Conservation (phyloP, 2,113 vertebrate species). For the Sialia sialis region DNA sequence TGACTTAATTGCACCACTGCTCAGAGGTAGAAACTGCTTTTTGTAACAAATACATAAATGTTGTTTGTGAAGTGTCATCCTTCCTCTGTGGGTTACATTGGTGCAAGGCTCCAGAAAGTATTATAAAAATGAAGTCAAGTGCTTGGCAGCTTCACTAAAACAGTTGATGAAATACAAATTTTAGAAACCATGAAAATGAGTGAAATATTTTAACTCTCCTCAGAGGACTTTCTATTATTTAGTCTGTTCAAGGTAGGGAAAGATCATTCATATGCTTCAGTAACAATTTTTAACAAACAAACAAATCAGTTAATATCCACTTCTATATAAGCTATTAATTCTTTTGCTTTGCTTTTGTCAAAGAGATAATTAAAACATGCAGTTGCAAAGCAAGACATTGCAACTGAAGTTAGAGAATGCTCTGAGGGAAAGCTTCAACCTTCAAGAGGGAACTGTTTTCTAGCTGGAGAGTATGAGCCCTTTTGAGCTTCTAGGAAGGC, state of each 20-base stretch:
- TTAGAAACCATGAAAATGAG: conserved; percentile 32
- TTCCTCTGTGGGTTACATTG: conserved; percentile 16
- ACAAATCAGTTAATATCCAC: neutral
- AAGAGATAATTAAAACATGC: neutral
- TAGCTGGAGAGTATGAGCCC: neutral
- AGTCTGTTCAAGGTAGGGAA: neutral
- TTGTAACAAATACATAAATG: neutral
- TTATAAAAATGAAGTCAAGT: conserved; percentile 39
- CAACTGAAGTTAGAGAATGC: neutral
- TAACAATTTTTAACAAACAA: neutral
- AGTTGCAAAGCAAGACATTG: neutral
- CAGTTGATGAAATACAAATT: neutral
- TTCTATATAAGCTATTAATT: neutral
- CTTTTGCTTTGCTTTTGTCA: neutral
- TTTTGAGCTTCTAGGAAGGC: neutral
- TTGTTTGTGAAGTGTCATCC: neutral
- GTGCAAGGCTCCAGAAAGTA: conserved; percentile 21
- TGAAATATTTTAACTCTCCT: conserved; percentile 42
- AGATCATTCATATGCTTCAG: neutral
- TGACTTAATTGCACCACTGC: neutral
- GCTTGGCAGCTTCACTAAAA: conserved; percentile 22
- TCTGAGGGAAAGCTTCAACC: neutral
- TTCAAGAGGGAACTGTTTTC: neutral
- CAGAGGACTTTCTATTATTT: conserved; percentile 24
- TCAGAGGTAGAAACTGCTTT: neutral